Percentiles rank a stretch among this genome's conserved stretches.
These are phyloP conservation scores for Ips typographus DNA, from an alignment of 1,140 invertebrate species.

Conservation along the genomic window DNA sequence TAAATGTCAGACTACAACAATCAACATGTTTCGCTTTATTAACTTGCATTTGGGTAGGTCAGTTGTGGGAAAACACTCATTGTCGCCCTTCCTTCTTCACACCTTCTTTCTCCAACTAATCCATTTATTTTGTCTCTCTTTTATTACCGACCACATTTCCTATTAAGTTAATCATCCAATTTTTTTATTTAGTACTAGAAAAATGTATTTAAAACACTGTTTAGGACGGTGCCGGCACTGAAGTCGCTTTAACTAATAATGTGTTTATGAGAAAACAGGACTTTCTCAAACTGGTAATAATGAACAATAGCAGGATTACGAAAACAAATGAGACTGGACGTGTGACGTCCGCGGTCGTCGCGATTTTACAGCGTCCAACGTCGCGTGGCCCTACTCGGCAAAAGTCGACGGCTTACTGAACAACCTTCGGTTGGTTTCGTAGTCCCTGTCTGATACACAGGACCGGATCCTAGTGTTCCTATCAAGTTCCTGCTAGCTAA, in stretches of 20 bases:
- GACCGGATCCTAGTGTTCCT: too few relatives aligned
- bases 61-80: slow-evolving; percentile 11
- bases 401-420: slow-evolving; percentile 24
- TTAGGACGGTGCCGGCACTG: too few relatives aligned
- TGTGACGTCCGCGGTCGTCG: not conserved
- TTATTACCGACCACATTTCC: too few relatives aligned
- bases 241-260: too few relatives aligned
- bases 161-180: too few relatives aligned
- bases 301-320: not conserved
- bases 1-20: slow-evolving; percentile 10
- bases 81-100: not conserved
- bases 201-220: too few relatives aligned
- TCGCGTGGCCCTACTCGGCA: slow-evolving; percentile 25
- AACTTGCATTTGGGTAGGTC: slow-evolving; percentile 13
- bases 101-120: too few relatives aligned
- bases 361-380: slow-evolving; percentile 19
- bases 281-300: not conserved
- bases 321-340: not conserved
- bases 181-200: too few relatives aligned
- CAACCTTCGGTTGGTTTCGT: slow-evolving; percentile 13
- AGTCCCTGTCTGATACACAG: too few relatives aligned
- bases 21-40: slow-evolving; percentile 12
- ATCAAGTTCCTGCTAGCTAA: too few relatives aligned
- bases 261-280: too few relatives aligned
- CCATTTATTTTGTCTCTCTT: not conserved